Conservation (phyloP, 1,140 invertebrate species). For the Zaprionus gabonicus region DNA sequence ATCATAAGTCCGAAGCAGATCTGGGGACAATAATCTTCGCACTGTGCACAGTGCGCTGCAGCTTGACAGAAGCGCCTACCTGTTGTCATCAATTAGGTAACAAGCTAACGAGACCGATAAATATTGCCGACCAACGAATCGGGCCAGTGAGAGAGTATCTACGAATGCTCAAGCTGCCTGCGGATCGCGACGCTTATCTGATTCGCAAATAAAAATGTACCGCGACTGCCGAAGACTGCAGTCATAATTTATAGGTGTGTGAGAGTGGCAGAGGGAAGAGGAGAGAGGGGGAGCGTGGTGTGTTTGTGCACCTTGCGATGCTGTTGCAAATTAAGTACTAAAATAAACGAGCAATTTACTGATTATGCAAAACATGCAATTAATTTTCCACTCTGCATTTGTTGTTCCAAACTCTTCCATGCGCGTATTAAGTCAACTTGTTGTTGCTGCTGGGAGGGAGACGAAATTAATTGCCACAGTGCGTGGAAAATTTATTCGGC, state of each 20-base stretch:
- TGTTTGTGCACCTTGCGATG: constrained; percentile 39
- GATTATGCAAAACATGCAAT: constrained; percentile 83
- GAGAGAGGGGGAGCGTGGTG: not conserved
- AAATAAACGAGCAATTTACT: constrained; percentile 81
- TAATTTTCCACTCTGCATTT: constrained; percentile 69
- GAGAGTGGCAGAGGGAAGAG: not conserved
- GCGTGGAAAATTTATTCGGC: constrained; percentile 60
- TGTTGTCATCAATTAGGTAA: constrained; percentile 84
- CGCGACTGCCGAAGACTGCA: constrained; percentile 52
- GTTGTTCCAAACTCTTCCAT: constrained; percentile 42
- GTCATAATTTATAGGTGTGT: constrained; percentile 74
- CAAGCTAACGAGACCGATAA: constrained; percentile 84
- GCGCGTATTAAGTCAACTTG: constrained; percentile 24
- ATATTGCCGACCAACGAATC: constrained; percentile 50
- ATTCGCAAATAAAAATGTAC: constrained; percentile 78
- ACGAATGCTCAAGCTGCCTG: constrained; percentile 39
- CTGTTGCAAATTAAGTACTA: constrained; percentile 74
- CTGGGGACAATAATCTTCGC: constrained; percentile 43
- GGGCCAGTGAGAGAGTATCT: constrained; percentile 40
- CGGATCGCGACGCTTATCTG: constrained; percentile 62
- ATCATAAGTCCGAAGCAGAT: constrained; percentile 54
- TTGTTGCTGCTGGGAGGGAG: constrained; percentile 18
- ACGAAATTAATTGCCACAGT: constrained; percentile 65
- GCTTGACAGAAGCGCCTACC: constrained; percentile 81
- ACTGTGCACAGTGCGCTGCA: constrained; percentile 16